Evolutionary conservation across 2,888 invertebrate genomes (phyloP).

Genomic region (Campopleginae sp.): DNA sequence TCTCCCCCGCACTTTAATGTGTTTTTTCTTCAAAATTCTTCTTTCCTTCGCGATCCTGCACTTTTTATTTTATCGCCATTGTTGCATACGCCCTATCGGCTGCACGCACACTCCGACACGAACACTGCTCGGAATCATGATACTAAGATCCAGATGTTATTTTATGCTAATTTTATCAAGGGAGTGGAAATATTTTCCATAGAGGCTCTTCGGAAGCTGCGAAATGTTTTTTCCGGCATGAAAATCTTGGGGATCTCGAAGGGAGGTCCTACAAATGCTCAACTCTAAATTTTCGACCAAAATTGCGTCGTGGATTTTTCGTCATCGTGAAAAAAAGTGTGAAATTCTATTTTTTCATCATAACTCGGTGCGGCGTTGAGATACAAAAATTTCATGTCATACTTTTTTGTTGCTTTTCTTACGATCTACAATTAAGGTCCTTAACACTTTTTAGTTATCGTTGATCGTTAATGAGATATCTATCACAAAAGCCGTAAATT

Average conservation of each 20-base stretch:
- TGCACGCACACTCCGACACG: conserved; percentile 34
- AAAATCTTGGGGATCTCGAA: neutral
- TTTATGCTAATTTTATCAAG: neutral
- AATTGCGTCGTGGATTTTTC: too few species aligned
- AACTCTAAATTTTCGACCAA: too few species aligned
- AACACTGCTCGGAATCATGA: conserved; percentile 24
- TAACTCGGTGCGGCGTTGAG: too few species aligned
- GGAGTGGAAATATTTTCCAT: neutral
- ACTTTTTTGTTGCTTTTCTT: too few species aligned
- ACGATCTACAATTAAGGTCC: too few species aligned
- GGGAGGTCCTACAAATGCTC: too few species aligned
- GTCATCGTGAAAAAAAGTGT: too few species aligned
- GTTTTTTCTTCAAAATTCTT: conserved; percentile 32
- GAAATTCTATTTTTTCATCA: too few species aligned
- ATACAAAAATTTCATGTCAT: too few species aligned
- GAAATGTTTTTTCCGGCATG: neutral
- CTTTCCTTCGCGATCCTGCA: neutral
- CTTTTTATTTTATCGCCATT: conserved; percentile 38
- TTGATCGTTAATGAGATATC: too few species aligned
- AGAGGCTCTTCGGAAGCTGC: neutral
- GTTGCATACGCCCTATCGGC: conserved; percentile 35
- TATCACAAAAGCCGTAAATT: too few species aligned
- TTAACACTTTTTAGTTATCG: too few species aligned
- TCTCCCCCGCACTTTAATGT: neutral
- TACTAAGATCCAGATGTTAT: conserved; percentile 1